phyloP scores from a whole-genome alignment of 2,888 invertebrate genomes.

The Rhagonycha fulva region DNA sequence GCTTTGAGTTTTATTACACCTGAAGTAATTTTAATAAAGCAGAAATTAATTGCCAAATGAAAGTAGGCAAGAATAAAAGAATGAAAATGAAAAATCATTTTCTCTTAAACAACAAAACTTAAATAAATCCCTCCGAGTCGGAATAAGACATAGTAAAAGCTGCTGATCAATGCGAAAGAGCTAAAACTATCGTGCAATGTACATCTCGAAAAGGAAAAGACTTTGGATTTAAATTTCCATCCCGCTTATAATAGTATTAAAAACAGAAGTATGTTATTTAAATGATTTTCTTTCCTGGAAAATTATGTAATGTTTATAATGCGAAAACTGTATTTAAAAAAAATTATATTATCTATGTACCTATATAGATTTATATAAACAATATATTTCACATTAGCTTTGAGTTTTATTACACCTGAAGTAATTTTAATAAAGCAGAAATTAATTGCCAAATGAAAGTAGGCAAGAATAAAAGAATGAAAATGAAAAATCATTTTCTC shows the following conservation, averaged over 20 bases:
- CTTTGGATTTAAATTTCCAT: slow-evolving; percentile 35
- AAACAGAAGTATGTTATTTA: background rate
- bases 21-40: background rate
- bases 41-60: background rate
- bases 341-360: background rate
- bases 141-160: slow-evolving; percentile 42
- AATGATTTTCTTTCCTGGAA: background rate
- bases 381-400: background rate
- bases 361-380: background rate
- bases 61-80: slow-evolving; percentile 15
- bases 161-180: slow-evolving; percentile 42
- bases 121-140: slow-evolving; percentile 28
- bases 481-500: slow-evolving; percentile 28
- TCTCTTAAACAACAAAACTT: slow-evolving; percentile 17
- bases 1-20: background rate
- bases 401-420: background rate
- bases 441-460: background rate
- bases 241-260: slow-evolving; percentile 13
- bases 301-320: background rate
- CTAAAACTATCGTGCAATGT: slow-evolving; percentile 45
- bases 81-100: slow-evolving; percentile 26
- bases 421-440: background rate
- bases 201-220: slow-evolving; percentile 39
- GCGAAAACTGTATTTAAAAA: background rate
- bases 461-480: slow-evolving; percentile 17